Percentiles rank a stretch among this genome's conserved stretches.
Conservation (phyloP, 2,888 invertebrate genomes). For the Leucozona laternaria region DNA sequence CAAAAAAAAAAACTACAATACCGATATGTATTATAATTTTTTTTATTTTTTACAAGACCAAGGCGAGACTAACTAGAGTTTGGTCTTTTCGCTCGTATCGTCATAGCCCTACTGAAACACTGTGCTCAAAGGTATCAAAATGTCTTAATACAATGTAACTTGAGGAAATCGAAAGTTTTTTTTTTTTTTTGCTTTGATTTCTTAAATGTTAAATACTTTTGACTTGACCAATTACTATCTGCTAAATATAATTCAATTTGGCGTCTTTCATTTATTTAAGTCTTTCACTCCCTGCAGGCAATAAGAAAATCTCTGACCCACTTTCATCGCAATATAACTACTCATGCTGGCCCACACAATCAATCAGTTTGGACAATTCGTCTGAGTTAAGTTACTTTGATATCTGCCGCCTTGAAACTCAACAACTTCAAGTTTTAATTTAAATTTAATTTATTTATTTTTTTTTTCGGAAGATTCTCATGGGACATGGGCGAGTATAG, state of each 20-base stretch:
- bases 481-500: conserved; percentile 47
- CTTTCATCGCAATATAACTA: conserved; percentile 20
- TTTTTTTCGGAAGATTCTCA: conserved; percentile 46
- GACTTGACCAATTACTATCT: conserved; percentile 40
- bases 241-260: conserved; percentile 33
- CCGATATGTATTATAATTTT: no score
- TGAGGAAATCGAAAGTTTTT: background rate
- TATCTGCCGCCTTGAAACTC: conserved; percentile 21
- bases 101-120: no score
- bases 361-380: conserved; percentile 59
- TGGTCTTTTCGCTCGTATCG: no score
- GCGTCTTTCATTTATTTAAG: background rate
- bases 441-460: conserved; percentile 24
- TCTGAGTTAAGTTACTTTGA: conserved; percentile 38
- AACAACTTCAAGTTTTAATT: conserved; percentile 38
- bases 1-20: no score
- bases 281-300: background rate
- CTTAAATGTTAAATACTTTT: background rate
- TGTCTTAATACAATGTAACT: no score
- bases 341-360: conserved; percentile 34
- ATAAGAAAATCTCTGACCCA: conserved; percentile 33
- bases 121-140: no score
- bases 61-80: no score
- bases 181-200: background rate
- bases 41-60: no score